phyloP scores from a whole-genome alignment of 1,140 invertebrate genomes.

The Lepidostoma basale region DNA sequence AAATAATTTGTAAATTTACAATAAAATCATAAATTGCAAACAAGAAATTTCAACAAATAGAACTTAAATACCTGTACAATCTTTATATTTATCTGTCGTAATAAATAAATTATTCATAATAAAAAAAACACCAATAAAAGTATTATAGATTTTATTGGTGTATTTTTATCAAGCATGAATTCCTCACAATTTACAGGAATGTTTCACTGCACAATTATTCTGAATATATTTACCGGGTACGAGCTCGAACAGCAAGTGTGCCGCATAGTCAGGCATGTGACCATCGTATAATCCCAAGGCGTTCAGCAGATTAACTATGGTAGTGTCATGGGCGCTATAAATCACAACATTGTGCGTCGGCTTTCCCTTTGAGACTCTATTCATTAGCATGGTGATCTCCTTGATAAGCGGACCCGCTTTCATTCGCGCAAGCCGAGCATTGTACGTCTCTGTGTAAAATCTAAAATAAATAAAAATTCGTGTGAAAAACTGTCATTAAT shows the following conservation, averaged over 20 bases:
- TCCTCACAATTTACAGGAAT: not conserved
- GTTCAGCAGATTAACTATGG: constrained; percentile 76
- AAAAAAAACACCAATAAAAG: too few species aligned
- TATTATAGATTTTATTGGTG: too few species aligned
- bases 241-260: constrained; percentile 77
- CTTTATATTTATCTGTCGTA: too few species aligned
- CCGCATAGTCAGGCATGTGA: constrained; percentile 74
- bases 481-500: too few species aligned
- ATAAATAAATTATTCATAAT: too few species aligned
- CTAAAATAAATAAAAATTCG: not conserved
- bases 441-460: not conserved
- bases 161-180: too few species aligned
- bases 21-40: too few species aligned
- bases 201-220: constrained; percentile 48
- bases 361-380: constrained; percentile 50
- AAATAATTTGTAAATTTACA: too few species aligned
- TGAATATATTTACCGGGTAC: constrained; percentile 51
- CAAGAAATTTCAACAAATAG: too few species aligned
- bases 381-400: constrained; percentile 10
- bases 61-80: too few species aligned
- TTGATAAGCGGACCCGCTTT: constrained; percentile 5
- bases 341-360: constrained; percentile 70
- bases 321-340: constrained; percentile 85
- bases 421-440: not conserved
- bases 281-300: constrained; percentile 75